These are phyloP conservation scores for Scaptomyza graminum DNA, from an alignment of 1,140 invertebrate genomes.

Conservation along the genomic window DNA sequence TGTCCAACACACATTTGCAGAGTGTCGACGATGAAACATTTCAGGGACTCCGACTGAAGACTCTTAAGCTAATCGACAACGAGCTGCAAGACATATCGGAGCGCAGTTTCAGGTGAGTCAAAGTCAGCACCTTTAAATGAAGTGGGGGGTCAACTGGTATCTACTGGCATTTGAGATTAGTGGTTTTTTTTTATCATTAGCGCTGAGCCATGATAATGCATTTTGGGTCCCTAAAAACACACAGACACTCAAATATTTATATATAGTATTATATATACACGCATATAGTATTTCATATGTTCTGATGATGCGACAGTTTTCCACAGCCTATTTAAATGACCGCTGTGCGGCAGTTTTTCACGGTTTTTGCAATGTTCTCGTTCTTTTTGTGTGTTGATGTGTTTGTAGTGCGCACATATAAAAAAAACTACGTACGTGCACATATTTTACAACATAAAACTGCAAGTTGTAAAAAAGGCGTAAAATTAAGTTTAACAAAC, in stretches of 20 bases:
- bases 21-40: slow-evolving; percentile 84
- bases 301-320: slow-evolving; percentile 67
- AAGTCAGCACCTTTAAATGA: slow-evolving; percentile 1
- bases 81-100: slow-evolving; percentile 84
- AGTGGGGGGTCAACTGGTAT: slow-evolving; percentile 1
- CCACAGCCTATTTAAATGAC: slow-evolving; percentile 63
- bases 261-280: slow-evolving; percentile 5
- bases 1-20: slow-evolving; percentile 85
- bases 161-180: slow-evolving; percentile 22
- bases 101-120: slow-evolving; percentile 82
- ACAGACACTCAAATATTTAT: slow-evolving; percentile 13
- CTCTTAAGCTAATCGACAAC: slow-evolving; percentile 85
- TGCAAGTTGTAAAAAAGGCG: slow-evolving; percentile 81
- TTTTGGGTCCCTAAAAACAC: slow-evolving; percentile 14
- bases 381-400: slow-evolving; percentile 32
- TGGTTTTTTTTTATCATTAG: slow-evolving; percentile 19
- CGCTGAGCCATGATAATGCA: slow-evolving; percentile 60
- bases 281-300: slow-evolving; percentile 21
- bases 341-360: slow-evolving; percentile 31
- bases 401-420: slow-evolving; percentile 39
- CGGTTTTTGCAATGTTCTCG: neutral
- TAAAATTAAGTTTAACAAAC: slow-evolving; percentile 82
- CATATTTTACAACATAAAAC: slow-evolving; percentile 70
- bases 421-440: slow-evolving; percentile 1
- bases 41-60: slow-evolving; percentile 84